A percentile compares a stretch with the other conserved stretches of the same genome.
Evolutionary conservation across 92 coral and sea anemone genomes (phyloP).

Genomic region (Phenganax subtilis): DNA sequence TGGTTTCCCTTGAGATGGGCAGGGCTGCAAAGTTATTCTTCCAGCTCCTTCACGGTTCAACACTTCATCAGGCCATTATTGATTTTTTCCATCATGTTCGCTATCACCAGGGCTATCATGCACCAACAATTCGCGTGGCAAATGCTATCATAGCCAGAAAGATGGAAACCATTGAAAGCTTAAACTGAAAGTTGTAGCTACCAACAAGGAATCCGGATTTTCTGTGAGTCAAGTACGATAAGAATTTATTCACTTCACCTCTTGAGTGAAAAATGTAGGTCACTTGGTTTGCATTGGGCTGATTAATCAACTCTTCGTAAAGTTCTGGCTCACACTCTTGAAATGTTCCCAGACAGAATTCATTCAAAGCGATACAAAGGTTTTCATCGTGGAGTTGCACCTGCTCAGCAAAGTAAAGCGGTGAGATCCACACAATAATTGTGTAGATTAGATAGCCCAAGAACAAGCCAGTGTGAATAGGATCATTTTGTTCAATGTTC

Average conservation of each 20-base stretch:
- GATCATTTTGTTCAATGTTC: conserved; percentile 7
- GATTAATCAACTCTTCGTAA: background rate
- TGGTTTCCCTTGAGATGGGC: too few relatives aligned
- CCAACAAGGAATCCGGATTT: conserved; percentile 57
- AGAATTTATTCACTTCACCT: conserved; percentile 54
- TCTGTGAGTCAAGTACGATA: conserved; percentile 48
- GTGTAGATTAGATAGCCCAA: conserved; percentile 50
- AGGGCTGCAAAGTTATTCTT: background rate
- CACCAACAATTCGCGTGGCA: conserved; percentile 41
- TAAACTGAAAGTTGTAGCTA: conserved; percentile 56
- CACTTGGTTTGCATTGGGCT: conserved; percentile 12
- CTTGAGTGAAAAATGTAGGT: conserved; percentile 45
- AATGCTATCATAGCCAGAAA: conserved; percentile 47
- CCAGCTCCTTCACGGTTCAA: background rate
- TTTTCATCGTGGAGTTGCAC: conserved; percentile 49
- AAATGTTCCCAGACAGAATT: conserved; percentile 49
- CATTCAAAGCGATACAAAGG: conserved; percentile 45
- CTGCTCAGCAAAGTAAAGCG: conserved; percentile 52
- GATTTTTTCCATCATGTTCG: background rate
- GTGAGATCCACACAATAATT: conserved; percentile 50
- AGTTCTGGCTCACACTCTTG: conserved; percentile 39
- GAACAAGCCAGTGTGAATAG: conserved; percentile 48
- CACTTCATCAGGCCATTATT: background rate
- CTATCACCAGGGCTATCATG: background rate
- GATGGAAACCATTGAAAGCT: conserved; percentile 51